Evolutionary conservation across 2,797 vertebrate species (phyloP), one percentile per base, ranked within the genome.

Genomic region (Lithobates sylvaticus): DNA sequence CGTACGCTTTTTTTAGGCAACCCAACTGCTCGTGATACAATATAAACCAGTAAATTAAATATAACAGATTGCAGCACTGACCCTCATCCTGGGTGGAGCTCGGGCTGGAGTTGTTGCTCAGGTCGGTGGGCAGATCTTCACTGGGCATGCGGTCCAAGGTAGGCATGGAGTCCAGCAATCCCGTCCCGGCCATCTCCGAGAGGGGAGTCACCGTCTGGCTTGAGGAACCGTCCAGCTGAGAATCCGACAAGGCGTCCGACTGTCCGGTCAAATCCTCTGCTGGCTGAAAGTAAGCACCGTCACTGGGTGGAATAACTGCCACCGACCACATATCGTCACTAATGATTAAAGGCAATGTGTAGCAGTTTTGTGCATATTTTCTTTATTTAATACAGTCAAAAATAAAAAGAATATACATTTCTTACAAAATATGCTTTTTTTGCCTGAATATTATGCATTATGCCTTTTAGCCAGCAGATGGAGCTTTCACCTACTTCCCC

Each of bases 21-120:
- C 21, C 9, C 54, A 61, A 6, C 54, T 23, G 54, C 5, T 23
- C 23, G 0, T 61, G 21, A 0, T 23, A 61, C 10, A 1, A 61
- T 18, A 23, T 7, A 61, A 23, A 23, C 54, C 21, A 21, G 7
- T 61, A 61, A 1, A 61, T 13, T 0, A 23, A 61, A n/a, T 47
- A 15, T 0, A 61, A 61, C 54, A 61, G 21, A n/a, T n/a, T 61
- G 18, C 54, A 0, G 27, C 34, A 78, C 95, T 96, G 89, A 97
- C 97, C 95, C 91, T 97, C 97, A 89, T 97, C 97, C 89, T 96
- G 96, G 0, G 95, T 96, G 88, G 97, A 96, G 0, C 97, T 97
- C 10, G 97, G 97, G 21, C 96, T 96, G 2, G 97, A 98, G 15
- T 96, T 97, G 93, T 97, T 96, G 92, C 97, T 98, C 12, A 95